Evolutionary conservation across 23 tunicate genomes (phyloP).

Genomic region (Oikopleura albicans): DNA sequence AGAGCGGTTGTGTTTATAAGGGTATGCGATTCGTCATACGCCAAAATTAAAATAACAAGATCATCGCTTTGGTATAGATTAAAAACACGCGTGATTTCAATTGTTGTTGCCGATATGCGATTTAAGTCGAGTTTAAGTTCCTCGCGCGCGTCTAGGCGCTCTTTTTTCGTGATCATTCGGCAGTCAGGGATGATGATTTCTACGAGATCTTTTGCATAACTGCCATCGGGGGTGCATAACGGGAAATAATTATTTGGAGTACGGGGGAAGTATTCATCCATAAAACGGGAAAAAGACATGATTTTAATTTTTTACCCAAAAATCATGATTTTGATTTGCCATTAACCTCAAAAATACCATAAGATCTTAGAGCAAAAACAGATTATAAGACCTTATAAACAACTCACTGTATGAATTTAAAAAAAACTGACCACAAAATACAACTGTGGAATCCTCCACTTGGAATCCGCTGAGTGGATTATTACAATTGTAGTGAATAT

Average conservation of each 20-base stretch:
- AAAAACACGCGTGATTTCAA: not conserved
- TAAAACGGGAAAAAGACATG: not conserved
- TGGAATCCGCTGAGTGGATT: too few species aligned
- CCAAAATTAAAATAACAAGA: not conserved
- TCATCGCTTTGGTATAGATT: not conserved
- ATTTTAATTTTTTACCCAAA: too few species aligned
- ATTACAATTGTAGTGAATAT: too few species aligned
- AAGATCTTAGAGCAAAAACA: too few species aligned
- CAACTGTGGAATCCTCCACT: too few species aligned
- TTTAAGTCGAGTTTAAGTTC: not conserved
- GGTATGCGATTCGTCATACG: not conserved
- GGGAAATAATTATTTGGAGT: too few species aligned
- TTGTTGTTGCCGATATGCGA: not conserved
- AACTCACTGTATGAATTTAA: too few species aligned
- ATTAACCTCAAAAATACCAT: too few species aligned
- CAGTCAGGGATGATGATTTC: not conserved
- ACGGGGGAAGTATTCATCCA: too few species aligned
- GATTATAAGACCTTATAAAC: too few species aligned
- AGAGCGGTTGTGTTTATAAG: not conserved
- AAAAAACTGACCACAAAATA: too few species aligned
- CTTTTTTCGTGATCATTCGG: not conserved
- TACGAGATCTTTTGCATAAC: not conserved
- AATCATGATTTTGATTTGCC: constrained; percentile 31
- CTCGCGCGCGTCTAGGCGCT: not conserved
- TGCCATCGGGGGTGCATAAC: too few species aligned